Evolutionary conservation across 2,113 vertebrate species (phyloP).

Genomic region (Paradisaea rubra): DNA sequence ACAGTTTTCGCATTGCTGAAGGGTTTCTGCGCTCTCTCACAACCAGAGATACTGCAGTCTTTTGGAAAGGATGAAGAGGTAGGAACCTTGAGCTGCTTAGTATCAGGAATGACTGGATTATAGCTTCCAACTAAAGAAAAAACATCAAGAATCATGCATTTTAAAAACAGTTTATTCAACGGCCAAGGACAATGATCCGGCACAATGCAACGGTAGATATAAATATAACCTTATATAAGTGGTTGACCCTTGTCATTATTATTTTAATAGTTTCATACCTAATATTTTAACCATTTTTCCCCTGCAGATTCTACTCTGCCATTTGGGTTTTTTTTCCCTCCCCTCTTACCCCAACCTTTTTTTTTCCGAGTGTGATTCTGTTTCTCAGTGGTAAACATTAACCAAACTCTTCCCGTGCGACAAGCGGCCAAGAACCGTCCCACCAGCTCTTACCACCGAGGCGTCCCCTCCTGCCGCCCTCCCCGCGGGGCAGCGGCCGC

Average conservation of each 20-base stretch:
- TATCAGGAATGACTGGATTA: conserved; percentile 51
- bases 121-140: conserved; percentile 62
- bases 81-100: conserved; percentile 51
- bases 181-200: conserved; percentile 60
- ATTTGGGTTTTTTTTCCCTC: neutral
- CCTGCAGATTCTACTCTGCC: conserved; percentile 36
- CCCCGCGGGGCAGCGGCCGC: conserved; percentile 61
- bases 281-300: conserved; percentile 41
- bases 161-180: conserved; percentile 64
- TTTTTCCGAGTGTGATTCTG: neutral
- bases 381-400: conserved; percentile 57
- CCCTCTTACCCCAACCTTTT: neutral
- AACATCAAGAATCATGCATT: conserved; percentile 65
- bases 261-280: conserved; percentile 55
- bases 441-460: conserved; percentile 35
- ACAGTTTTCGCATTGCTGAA: neutral
- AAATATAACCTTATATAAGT: conserved; percentile 67
- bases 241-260: conserved; percentile 66
- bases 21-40: conserved; percentile 28
- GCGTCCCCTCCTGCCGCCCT: neutral
- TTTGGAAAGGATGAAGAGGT: conserved; percentile 50
- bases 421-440: conserved; percentile 44
- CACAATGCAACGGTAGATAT: conserved; percentile 62
- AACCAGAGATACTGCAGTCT: conserved; percentile 32
- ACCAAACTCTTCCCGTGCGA: conserved; percentile 46